Conservation (phyloP, 2,797 vertebrate genomes). For the Leptatherina wallacei region DNA sequence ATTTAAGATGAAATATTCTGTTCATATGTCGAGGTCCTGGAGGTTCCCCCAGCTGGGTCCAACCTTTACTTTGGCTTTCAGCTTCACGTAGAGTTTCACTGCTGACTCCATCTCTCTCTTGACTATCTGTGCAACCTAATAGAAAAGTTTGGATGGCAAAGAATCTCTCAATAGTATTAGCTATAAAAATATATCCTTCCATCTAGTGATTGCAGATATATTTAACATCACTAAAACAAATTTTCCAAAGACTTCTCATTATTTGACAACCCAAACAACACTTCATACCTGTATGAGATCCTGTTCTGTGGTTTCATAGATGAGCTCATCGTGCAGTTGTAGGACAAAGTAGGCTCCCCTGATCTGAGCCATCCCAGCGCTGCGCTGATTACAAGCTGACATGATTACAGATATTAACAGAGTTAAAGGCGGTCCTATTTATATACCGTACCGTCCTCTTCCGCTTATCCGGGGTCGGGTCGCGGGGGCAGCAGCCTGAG, state of each 20-base stretch:
- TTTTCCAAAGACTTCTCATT: background rate
- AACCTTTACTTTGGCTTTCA: conserved; percentile 91
- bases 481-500: too few species aligned
- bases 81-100: conserved; percentile 90
- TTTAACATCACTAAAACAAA: too few species aligned
- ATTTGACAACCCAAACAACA: background rate
- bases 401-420: background rate
- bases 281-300: conserved; percentile 89
- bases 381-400: conserved; percentile 50
- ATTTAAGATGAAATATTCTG: background rate
- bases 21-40: conserved; percentile 88
- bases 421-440: background rate
- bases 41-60: conserved; percentile 94
- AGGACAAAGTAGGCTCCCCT: conserved; percentile 92
- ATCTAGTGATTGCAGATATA: background rate
- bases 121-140: conserved; percentile 94
- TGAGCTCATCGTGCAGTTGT: conserved; percentile 96
- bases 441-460: too few species aligned
- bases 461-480: too few species aligned
- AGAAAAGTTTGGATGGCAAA: background rate
- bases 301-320: conserved; percentile 93
- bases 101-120: conserved; percentile 95
- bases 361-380: conserved; percentile 59
- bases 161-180: background rate
- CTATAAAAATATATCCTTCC: background rate